Base-by-base conservation (phyloP, 1,140 invertebrate genomes). In the Sarcophaga peregrina region DNA sequence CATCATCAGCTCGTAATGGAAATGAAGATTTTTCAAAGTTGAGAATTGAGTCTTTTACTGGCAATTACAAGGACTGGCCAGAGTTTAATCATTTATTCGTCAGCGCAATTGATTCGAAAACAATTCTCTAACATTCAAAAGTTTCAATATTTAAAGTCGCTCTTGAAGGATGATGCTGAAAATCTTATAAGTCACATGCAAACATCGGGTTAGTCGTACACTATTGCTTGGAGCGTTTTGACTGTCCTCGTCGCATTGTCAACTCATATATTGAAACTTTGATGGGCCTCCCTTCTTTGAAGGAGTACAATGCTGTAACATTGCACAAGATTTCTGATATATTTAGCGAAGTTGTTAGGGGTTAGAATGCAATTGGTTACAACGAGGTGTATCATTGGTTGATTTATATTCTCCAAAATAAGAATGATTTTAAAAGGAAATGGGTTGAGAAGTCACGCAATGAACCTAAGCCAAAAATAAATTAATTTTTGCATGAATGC, bases 71-170 rank as follows among this genome's bases (percentile, higher is more conserved):
- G 45, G 62, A 72, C 2, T 82, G 68, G 54, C 25, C 80, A 68
- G 15, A 46, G 6, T 82, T 74, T 74, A 72, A 82, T 20, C 17
- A 73, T 58, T 17, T 78, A 4, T 83, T 52, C 47, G 74, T 25
- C 37, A 83, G 73, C 20, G 50, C 73, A 17, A 46, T 83, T 47
- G n/a, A 68, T 46, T 74, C 73, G 4, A 78, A 47, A 50, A 6
- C 73, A 11, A 76, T 46, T 46, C 13, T 45, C 20, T 5, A 68
- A 62, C 8, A 83, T 74, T 11, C 82, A 83, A 6, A 83, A 83
- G 46, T 76, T 83, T 20, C 82, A 83, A 62, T 58, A 78, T 62
- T 48, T 80, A 25, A 83, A 78, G 45, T 76, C 82, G 9, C 47
- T 83, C 5, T 78, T 83, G 17, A 68, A 46, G 13, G 75, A 83